phyloP scores from a whole-genome alignment of 2,888 invertebrate species.

The Agriotes lineatus region DNA sequence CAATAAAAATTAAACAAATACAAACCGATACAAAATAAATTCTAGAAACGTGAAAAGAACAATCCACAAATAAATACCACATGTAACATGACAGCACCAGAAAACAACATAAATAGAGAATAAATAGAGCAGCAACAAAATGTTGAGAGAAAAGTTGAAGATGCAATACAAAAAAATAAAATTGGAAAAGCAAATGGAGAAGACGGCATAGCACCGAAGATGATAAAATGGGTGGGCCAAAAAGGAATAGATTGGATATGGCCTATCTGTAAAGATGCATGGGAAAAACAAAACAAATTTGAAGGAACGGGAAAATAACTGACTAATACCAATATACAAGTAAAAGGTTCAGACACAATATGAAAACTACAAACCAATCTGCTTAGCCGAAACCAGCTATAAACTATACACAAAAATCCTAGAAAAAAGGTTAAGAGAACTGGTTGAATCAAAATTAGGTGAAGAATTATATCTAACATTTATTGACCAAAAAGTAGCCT shows the following conservation, averaged over 20 bases:
- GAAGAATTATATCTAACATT: too few species aligned
- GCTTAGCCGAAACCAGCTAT: neutral
- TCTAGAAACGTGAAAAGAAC: neutral
- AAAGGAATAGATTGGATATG: conserved; percentile 9
- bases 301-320: conserved; percentile 7
- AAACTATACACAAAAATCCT: neutral
- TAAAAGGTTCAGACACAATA: neutral
- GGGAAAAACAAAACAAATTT: neutral
- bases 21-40: neutral
- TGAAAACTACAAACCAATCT: conserved; percentile 6
- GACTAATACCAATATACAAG: conserved; percentile 3
- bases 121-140: too few species aligned
- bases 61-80: neutral
- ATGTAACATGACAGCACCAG: neutral
- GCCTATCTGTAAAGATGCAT: neutral
- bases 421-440: neutral
- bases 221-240: neutral
- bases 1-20: neutral
- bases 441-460: neutral
- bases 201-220: neutral
- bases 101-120: too few species aligned
- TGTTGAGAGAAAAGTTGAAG: too few species aligned
- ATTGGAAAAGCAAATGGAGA: neutral
- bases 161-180: too few species aligned
- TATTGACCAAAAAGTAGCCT: too few species aligned